Evolutionary conservation across 92 coral and sea anemone species (phyloP), one percentile per base, ranked within the genome.

Genomic region (Actinostola sp.): DNA sequence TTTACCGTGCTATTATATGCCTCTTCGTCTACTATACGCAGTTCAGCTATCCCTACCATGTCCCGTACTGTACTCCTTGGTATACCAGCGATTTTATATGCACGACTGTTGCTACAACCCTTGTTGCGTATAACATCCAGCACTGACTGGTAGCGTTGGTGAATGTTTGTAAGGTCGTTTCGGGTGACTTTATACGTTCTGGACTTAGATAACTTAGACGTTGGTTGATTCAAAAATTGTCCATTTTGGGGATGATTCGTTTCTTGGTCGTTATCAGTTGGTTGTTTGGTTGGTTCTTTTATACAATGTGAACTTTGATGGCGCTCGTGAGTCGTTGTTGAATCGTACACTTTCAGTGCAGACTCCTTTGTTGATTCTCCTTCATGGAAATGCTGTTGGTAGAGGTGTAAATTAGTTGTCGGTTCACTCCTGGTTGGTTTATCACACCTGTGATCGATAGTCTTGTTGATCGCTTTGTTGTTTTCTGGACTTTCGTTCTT

Each of bases 11-110:
- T 9, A 13, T 59, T 15, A 34, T 59, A 59, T 5, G 0, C 19
- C 13, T 64, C 31, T 41, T 64, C 23, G 16, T 64, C 70, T 12
- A 64, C 70, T 8, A 64, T 23, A 14, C 14, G 20, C 26, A 64
- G 70, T 36, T 64, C 70, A 0, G 70, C 70, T 38, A 64, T 64
- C 8, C 51, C 70, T 0, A 9, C 2, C 38, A 64, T 29, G 30
- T 64, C 70, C 28, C 70, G 0, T 2, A 64, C 50, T 0, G 70
- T 64, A 25, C 50, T 64, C 38, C 70, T 36, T n/a, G 70, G 43
- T 17, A 64, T 24, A 8, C 33, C n/a, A 9, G 70, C 51, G 8
- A 35, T 41, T 43, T 23, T 1, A 43, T 29, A 63, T 2, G 70
- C 51, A 14, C 14, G 32, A 8, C 70, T 17, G 2, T 29, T 63